These are phyloP conservation scores for Bergia puertoricense DNA, from an alignment of 92 coral and sea anemone species.

Conservation along the genomic window DNA sequence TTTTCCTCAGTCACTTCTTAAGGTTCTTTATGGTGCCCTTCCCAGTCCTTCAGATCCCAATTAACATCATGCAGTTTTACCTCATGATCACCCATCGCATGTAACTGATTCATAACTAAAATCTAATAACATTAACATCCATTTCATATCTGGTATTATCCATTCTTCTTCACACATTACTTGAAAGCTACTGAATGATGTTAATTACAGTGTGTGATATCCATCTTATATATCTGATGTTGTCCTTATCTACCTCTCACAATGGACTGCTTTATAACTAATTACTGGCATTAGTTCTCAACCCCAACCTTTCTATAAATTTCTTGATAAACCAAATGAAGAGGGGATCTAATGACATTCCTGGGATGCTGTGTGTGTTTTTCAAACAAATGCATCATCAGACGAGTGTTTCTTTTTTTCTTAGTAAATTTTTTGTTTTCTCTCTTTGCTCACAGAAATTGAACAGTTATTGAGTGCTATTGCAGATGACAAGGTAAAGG, in stretches of 20 bases:
- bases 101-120: background rate
- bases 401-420: background rate
- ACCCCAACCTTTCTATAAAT: background rate
- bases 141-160: background rate
- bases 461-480: constrained; percentile 66
- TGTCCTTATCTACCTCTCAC: background rate
- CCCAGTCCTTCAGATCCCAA: no score
- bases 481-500: constrained; percentile 80
- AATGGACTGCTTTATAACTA: background rate
- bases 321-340: background rate
- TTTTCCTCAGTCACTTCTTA: no score
- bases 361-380: background rate
- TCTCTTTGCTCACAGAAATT: constrained; percentile 62
- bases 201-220: background rate
- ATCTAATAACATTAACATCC: no score
- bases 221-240: background rate
- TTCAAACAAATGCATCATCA: background rate
- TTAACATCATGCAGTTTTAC: no score
- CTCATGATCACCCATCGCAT: background rate
- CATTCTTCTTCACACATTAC: background rate
- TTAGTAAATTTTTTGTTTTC: background rate
- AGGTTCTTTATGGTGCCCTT: no score
- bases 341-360: background rate
- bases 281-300: background rate
- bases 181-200: background rate